phyloP scores from a whole-genome alignment of 2,797 vertebrate species.

The Leuciscus waleckii region DNA sequence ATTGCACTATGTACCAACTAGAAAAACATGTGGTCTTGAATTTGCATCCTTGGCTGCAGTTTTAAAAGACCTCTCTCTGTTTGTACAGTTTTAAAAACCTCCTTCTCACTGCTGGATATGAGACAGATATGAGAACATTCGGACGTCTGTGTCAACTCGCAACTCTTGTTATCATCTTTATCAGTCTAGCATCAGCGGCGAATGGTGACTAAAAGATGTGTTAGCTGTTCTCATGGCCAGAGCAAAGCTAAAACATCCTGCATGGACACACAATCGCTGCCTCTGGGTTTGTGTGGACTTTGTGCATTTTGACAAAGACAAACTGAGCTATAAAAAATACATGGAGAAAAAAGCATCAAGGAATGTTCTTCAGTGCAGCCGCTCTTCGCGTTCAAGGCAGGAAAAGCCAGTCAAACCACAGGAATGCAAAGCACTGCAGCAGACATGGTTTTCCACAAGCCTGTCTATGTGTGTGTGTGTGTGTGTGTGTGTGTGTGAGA shows the following conservation, averaged over 20 bases:
- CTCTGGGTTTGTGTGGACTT: conserved; percentile 5
- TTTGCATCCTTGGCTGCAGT: conserved; percentile 35
- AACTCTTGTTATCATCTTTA: conserved; percentile 24
- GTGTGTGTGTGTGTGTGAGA: not conserved
- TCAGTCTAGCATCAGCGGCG: conserved; percentile 28
- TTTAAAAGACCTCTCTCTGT: conserved; percentile 17
- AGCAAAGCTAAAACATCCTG: conserved; percentile 22
- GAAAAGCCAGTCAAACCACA: conserved; percentile 72
- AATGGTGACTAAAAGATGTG: not conserved
- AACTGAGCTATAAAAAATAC: conserved; percentile 46
- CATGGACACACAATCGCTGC: not conserved
- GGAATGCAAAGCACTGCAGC: conserved; percentile 71
- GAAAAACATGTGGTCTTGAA: conserved; percentile 22
- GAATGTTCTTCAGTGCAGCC: conserved; percentile 66
- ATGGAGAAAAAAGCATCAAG: conserved; percentile 53
- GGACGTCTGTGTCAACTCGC: conserved; percentile 27
- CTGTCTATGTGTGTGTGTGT: conserved; percentile 36
- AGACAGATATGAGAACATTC: conserved; percentile 20
- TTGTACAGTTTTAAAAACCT: conserved; percentile 30
- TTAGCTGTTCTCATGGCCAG: conserved; percentile 4
- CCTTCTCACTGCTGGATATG: conserved; percentile 15
- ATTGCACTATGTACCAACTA: conserved; percentile 27
- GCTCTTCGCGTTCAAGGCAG: conserved; percentile 64
- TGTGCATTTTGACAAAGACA: conserved; percentile 43
- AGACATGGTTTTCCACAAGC: conserved; percentile 70